Percentiles rank a stretch among this genome's conserved stretches.
phyloP scores from a whole-genome alignment of 2,113 vertebrate species.

The Bucco capensis region DNA sequence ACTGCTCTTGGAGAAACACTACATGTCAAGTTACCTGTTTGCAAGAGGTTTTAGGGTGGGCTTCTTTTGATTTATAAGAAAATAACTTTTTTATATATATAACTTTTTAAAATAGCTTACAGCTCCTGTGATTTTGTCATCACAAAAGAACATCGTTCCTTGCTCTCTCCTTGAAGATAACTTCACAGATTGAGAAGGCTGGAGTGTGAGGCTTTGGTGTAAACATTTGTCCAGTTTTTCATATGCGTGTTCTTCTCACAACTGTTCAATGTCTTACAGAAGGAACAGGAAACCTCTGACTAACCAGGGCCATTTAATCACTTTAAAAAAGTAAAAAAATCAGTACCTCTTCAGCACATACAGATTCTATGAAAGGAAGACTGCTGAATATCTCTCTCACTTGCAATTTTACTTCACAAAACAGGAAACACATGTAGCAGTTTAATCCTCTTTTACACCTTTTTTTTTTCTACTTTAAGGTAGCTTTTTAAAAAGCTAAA shows the following conservation, averaged over 20 bases:
- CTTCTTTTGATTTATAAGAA: neutral
- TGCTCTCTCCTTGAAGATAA: neutral
- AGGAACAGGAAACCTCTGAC: neutral
- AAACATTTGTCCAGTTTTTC: neutral
- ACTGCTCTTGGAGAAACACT: neutral
- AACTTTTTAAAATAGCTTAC: too few species aligned
- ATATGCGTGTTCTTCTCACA: neutral
- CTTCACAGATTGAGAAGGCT: neutral
- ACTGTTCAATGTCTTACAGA: neutral
- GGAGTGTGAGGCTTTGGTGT: neutral
- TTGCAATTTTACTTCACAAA: neutral
- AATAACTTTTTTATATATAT: neutral
- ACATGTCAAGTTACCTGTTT: neutral
- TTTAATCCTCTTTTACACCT: neutral
- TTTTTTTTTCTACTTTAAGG: neutral
- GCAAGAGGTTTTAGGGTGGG: neutral
- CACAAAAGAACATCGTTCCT: neutral
- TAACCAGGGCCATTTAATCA: neutral
- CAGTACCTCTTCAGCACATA: neutral
- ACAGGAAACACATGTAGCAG: neutral
- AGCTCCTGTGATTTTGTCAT: neutral
- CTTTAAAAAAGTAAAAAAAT: neutral
- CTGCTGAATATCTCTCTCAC: neutral
- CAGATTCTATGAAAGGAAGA: neutral
- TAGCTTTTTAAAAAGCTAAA: neutral